A percentile compares a stretch with the other conserved stretches of the same genome.
Conservation (phyloP, 2,113 vertebrate species). For the Phyllostomus hastatus region DNA sequence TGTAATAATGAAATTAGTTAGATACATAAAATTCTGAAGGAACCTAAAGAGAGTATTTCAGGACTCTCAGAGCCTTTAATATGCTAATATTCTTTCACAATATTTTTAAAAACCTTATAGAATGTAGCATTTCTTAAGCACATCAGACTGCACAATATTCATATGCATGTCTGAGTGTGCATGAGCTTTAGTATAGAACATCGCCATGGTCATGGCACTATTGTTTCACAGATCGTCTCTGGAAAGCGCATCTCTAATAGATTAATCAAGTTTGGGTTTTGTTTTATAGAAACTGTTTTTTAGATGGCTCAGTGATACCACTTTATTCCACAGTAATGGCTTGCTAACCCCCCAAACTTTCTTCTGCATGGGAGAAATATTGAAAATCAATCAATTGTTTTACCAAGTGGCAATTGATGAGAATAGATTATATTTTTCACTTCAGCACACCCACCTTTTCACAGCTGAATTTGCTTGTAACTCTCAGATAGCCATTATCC, state of each 20-base stretch:
- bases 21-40: neutral
- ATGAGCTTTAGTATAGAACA: neutral
- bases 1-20: neutral
- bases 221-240: slow-evolving; percentile 24
- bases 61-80: neutral
- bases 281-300: slow-evolving; percentile 8
- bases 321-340: neutral
- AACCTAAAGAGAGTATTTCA: neutral
- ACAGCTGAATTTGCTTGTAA: neutral
- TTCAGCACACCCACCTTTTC: neutral
- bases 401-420: neutral
- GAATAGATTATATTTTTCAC: slow-evolving; percentile 36
- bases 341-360: neutral
- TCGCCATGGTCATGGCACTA: neutral
- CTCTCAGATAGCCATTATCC: neutral
- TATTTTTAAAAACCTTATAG: neutral
- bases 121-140: neutral
- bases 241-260: neutral
- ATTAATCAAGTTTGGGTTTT: slow-evolving; percentile 20
- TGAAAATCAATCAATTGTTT: slow-evolving; percentile 44
- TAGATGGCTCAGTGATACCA: neutral
- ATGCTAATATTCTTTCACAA: neutral
- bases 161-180: neutral
- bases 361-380: neutral
- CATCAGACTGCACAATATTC: neutral